Percentiles rank a stretch among this genome's conserved stretches.
phyloP scores from a whole-genome alignment of 2,888 invertebrate species.

The Tholera decimalis region DNA sequence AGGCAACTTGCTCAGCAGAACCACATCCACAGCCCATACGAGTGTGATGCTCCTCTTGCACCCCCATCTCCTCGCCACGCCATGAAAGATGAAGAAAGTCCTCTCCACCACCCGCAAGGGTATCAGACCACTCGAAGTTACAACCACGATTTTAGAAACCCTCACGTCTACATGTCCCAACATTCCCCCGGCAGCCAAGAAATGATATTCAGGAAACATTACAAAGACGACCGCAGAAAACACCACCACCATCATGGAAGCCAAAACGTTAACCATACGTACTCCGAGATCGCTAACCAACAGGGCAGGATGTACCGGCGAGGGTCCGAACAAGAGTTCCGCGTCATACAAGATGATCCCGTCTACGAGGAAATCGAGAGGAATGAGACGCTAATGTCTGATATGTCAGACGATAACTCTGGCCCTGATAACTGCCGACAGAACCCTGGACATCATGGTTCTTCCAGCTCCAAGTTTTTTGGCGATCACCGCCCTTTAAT shows the following conservation, averaged over 20 bases:
- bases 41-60: slow-evolving; percentile 86
- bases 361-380: slow-evolving; percentile 96
- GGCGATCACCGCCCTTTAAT: slow-evolving; percentile 96
- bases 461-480: slow-evolving; percentile 93
- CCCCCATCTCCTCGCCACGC: slow-evolving; percentile 88
- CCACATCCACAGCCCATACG: slow-evolving; percentile 91
- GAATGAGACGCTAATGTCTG: slow-evolving; percentile 94
- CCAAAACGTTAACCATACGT: slow-evolving; percentile 93
- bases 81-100: slow-evolving; percentile 85
- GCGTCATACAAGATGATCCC: slow-evolving; percentile 93
- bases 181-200: slow-evolving; percentile 88
- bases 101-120: slow-evolving; percentile 84
- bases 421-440: slow-evolving; percentile 93
- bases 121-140: slow-evolving; percentile 88
- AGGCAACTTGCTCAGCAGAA: slow-evolving; percentile 87
- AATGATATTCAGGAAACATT: slow-evolving; percentile 88
- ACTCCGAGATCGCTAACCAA: slow-evolving; percentile 93
- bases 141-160: slow-evolving; percentile 88
- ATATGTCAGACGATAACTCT: slow-evolving; percentile 94
- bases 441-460: slow-evolving; percentile 91
- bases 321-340: slow-evolving; percentile 91
- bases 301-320: slow-evolving; percentile 88
- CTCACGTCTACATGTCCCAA: slow-evolving; percentile 88
- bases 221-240: slow-evolving; percentile 87
- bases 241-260: slow-evolving; percentile 91